phyloP scores from a whole-genome alignment of 2,888 invertebrate genomes.

The Pyralis farinalis region DNA sequence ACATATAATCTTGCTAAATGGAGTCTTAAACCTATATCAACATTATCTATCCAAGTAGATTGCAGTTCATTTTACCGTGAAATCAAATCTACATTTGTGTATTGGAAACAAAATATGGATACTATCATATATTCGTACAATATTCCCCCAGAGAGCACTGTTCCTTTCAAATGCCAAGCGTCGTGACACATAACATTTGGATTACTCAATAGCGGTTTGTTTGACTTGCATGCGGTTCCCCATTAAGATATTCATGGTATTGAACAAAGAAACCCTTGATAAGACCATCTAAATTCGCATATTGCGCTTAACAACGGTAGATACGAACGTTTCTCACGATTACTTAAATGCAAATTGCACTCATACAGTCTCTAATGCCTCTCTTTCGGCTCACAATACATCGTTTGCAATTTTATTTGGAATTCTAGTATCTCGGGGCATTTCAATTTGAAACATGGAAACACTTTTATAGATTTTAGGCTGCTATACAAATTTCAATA shows the following conservation, averaged over 20 bases:
- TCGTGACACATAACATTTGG: slow-evolving; percentile 9
- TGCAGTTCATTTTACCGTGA: slow-evolving; percentile 3
- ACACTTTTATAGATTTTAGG: slow-evolving; percentile 50
- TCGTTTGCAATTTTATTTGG: slow-evolving; percentile 62
- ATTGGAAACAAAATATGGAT: slow-evolving; percentile 4
- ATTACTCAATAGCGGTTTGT: slow-evolving; percentile 7
- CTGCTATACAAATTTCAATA: slow-evolving; percentile 60
- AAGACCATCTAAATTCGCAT: slow-evolving; percentile 50
- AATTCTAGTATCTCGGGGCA: slow-evolving; percentile 37
- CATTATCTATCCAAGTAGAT: slow-evolving; percentile 1
- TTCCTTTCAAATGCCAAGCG: slow-evolving; percentile 4
- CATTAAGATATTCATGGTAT: slow-evolving; percentile 10
- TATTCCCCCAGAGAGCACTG: slow-evolving; percentile 2
- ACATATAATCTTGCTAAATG: neutral
- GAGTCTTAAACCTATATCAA: slow-evolving; percentile 1
- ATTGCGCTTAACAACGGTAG: slow-evolving; percentile 39
- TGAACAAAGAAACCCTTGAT: slow-evolving; percentile 8
- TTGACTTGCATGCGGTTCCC: slow-evolving; percentile 9
- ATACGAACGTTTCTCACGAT: slow-evolving; percentile 11
- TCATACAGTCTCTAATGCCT: slow-evolving; percentile 40
- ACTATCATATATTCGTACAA: slow-evolving; percentile 7
- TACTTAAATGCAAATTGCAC: slow-evolving; percentile 57
- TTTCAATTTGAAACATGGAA: slow-evolving; percentile 54
- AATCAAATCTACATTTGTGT: slow-evolving; percentile 6
- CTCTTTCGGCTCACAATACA: slow-evolving; percentile 39